A percentile compares a stretch with the other conserved stretches of the same genome.
Evolutionary conservation across 2,113 vertebrate species (phyloP).

Genomic region (Silurus meridionalis): DNA sequence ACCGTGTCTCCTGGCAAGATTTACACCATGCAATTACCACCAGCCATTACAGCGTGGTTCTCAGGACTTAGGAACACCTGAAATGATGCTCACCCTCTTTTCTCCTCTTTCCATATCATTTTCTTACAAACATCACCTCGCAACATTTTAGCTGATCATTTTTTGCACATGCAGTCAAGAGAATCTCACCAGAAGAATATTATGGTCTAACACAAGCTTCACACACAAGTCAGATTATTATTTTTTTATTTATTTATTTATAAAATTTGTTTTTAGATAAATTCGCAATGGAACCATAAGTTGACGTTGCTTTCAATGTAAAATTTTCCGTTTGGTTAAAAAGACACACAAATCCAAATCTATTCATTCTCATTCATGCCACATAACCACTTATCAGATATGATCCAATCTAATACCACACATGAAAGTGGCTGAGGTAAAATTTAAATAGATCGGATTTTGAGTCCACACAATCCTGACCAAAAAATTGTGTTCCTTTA

Average conservation of each 20-base stretch:
- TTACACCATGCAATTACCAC: conserved; percentile 31
- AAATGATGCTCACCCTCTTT: neutral
- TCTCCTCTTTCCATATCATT: neutral
- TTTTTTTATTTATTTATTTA: too few relatives aligned
- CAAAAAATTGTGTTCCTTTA: too few relatives aligned
- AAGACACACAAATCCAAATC: neutral
- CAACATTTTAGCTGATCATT: neutral
- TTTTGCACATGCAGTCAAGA: neutral
- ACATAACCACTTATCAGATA: neutral
- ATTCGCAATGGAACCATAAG: neutral
- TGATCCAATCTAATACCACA: too few relatives aligned
- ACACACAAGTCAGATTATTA: neutral
- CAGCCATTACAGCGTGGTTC: conserved; percentile 1
- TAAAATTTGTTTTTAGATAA: neutral
- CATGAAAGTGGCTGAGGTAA: too few relatives aligned
- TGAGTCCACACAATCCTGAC: too few relatives aligned
- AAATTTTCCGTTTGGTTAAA: too few relatives aligned
- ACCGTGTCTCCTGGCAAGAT: conserved; percentile 22
- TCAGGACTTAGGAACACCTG: neutral
- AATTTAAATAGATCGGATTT: too few relatives aligned
- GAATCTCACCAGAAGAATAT: neutral
- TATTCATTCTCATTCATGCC: neutral
- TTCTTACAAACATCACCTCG: neutral
- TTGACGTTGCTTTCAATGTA: neutral
- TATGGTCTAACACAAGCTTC: neutral